A percentile compares a stretch with the other conserved stretches of the same genome.
These are phyloP conservation scores for Hecatera dysodea DNA, from an alignment of 2,888 invertebrate genomes.

Conservation along the genomic window DNA sequence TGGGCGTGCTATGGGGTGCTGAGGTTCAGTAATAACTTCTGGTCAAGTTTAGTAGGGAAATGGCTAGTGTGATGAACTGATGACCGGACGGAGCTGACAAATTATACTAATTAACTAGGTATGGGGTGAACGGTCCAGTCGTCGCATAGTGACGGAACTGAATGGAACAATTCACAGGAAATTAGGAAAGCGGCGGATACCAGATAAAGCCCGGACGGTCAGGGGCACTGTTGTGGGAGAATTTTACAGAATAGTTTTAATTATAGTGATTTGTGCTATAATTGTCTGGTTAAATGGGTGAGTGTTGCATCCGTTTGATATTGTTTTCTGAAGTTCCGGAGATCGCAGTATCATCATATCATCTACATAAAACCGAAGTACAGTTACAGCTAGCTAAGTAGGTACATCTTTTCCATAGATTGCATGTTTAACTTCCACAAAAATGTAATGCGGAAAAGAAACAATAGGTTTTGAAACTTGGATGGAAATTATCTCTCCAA, in stretches of 20 bases:
- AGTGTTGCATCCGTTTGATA: slow-evolving; percentile 25
- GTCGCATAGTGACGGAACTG: slow-evolving; percentile 60
- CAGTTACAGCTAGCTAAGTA: not conserved
- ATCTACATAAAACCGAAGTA: not conserved
- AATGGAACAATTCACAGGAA: slow-evolving; percentile 73
- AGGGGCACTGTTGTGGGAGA: slow-evolving; percentile 48
- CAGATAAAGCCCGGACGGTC: slow-evolving; percentile 50
- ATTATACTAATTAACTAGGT: slow-evolving; percentile 79
- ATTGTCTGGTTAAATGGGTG: slow-evolving; percentile 25
- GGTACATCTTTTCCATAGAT: not conserved
- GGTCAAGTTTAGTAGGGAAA: slow-evolving; percentile 70
- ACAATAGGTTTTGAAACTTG: not conserved
- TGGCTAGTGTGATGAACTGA: slow-evolving; percentile 68
- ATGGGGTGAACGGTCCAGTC: slow-evolving; percentile 70
- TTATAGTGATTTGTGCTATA: slow-evolving; percentile 42
- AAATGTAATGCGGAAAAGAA: not conserved
- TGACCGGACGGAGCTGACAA: slow-evolving; percentile 72
- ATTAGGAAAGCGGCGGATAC: slow-evolving; percentile 71
- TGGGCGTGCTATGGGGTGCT: slow-evolving; percentile 67
- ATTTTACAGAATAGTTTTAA: slow-evolving; percentile 53
- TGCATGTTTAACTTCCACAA: not conserved
- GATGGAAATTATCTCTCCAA: not conserved
- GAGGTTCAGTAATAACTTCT: slow-evolving; percentile 69
- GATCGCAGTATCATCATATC: not conserved
- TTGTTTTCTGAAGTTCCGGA: not conserved